Base-by-base conservation (phyloP, 2,888 invertebrate genomes). In the Polydrusus cervinus region DNA sequence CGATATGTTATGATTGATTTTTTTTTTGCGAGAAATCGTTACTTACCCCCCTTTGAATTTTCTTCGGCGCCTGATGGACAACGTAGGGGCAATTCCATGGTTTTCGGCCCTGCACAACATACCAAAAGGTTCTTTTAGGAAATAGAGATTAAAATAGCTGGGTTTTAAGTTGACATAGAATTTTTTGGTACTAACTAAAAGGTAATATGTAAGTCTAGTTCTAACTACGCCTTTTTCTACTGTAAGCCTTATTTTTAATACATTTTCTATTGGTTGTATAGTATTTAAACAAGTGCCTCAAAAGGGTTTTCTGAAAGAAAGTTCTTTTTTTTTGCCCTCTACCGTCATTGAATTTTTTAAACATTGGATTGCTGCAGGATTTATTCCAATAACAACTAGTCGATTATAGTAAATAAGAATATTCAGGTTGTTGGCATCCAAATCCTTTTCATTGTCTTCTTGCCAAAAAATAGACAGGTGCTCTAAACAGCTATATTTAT, bases 51-150 rank as follows among this genome's bases (percentile, higher is more conserved):
- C 84, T 80, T 85, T 85, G 81, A 87, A 86, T 79, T 86, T 84
- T 79, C 88, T 85, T 77, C 87, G 84, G 81, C 88, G 85, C 81
- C 90, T 87, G 83, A 89, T 88, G 85, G 89, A 90, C 86, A 90
- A 88, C 86, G 90, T 89, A 85, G 89, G 88, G 75, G 87, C 86
- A 85, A 89, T 89, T 88, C 90, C 90, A 87, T 89, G 89, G 72
- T 75, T 88, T 89, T 90, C 90, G 87, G 89, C 90, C 90, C 90
- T 90, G 90, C 89, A 90, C 89, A 90, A 87, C 84, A 83, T 57
- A 76, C 68, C 68, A 76, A 76, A 72, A 68, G 34, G 47, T 13
- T 38, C 25, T 62, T 73, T 73, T 73, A 66, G 38, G 51, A 40
- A 16, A 66, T 66, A 25, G 25, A 64, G 6, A 1, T 43, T 49